Evolutionary conservation across 2,113 vertebrate genomes (phyloP).

Genomic region (Chaetodon trifascialis): DNA sequence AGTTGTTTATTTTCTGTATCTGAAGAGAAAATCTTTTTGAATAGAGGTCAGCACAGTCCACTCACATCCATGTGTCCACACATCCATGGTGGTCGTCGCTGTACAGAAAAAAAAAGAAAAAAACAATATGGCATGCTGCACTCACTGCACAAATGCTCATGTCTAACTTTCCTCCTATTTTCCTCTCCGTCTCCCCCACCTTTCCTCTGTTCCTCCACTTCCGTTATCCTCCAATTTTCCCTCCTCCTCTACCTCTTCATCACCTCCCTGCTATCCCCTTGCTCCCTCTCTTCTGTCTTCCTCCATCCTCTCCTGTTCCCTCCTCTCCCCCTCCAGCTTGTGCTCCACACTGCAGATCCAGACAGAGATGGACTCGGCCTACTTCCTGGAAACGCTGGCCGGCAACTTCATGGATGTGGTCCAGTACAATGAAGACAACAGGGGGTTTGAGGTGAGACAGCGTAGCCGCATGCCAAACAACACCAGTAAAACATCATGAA

Average conservation of each 20-base stretch:
- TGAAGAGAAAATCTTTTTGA: background rate
- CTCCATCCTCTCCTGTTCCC: background rate
- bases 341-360: constrained; percentile 76
- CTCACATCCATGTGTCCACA: background rate
- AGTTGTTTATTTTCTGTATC: background rate
- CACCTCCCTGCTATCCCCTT: background rate
- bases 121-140: background rate
- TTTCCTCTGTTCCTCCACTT: background rate
- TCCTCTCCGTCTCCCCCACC: background rate
- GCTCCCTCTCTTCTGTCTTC: background rate
- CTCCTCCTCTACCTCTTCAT: background rate
- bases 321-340: constrained; percentile 63
- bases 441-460: constrained; percentile 79
- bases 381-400: constrained; percentile 78
- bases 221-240: background rate
- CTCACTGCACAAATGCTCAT: background rate
- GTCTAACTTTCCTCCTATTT: background rate
- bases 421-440: constrained; percentile 81
- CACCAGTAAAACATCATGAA: constrained; percentile 6
- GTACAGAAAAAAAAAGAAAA: background rate
- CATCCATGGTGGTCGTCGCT: too few relatives aligned
- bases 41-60: background rate
- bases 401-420: constrained; percentile 82
- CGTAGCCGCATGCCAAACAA: background rate
- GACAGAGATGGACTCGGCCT: constrained; percentile 74